Conservation (phyloP, 1,140 invertebrate species). For the Linepithema humile region DNA sequence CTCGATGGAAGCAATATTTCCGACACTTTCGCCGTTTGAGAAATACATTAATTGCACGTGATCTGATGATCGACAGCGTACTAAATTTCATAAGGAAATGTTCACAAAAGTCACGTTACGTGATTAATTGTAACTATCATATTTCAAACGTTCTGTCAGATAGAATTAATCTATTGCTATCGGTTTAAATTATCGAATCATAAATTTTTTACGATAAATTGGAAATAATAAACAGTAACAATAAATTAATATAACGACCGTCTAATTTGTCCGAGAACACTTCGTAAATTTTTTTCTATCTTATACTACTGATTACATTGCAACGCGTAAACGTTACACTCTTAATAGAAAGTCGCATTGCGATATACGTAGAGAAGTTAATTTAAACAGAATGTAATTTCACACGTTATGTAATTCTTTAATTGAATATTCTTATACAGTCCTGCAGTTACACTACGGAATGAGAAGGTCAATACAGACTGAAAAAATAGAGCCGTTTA, state of each 20-base stretch:
- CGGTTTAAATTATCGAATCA: background rate
- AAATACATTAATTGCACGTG: constrained; percentile 8
- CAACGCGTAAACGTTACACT: background rate
- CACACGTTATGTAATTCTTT: constrained; percentile 37
- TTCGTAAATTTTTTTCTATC: constrained; percentile 4
- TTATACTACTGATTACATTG: background rate
- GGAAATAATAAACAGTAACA: background rate
- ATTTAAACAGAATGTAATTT: constrained; percentile 39
- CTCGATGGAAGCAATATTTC: background rate
- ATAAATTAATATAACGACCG: background rate
- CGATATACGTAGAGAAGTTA: constrained; percentile 29
- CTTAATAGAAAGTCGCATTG: constrained; percentile 35
- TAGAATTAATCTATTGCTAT: background rate
- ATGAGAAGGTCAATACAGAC: background rate
- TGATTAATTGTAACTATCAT: constrained; percentile 55
- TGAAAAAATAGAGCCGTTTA: background rate
- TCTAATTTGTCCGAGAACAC: background rate
- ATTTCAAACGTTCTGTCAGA: constrained; percentile 16
- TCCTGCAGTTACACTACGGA: background rate
- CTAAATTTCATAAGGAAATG: constrained; percentile 31
- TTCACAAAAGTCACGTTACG: constrained; percentile 19
- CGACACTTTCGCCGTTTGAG: background rate
- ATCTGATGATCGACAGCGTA: background rate
- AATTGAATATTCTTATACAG: constrained; percentile 37
- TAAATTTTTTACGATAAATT: background rate